phyloP scores from a whole-genome alignment of 2,888 invertebrate genomes.

The Meiosimyza decipiens region DNA sequence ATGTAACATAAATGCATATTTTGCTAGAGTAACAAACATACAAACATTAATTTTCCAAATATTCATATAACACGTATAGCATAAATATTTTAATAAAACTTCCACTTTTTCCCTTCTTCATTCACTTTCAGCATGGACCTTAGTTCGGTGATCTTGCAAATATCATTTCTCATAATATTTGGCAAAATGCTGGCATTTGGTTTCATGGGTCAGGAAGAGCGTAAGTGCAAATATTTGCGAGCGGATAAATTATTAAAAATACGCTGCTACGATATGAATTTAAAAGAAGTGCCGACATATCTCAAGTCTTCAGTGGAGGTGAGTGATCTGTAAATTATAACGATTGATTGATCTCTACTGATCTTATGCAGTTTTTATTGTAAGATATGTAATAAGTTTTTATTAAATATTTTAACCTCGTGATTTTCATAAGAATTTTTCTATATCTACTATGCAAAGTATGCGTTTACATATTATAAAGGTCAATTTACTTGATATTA shows the following conservation, averaged over 20 bases:
- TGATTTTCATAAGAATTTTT: neutral
- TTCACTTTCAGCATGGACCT: conserved; percentile 50
- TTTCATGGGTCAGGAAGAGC: conserved; percentile 55
- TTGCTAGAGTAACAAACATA: too few species aligned
- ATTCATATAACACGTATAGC: too few species aligned
- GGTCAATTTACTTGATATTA: conserved; percentile 20
- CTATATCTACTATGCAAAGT: neutral
- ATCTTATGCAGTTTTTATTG: neutral
- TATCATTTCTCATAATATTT: conserved; percentile 55
- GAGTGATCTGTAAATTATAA: conserved; percentile 42
- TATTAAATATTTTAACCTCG: neutral
- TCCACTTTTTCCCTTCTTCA: conserved; percentile 20
- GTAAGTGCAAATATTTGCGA: conserved; percentile 59
- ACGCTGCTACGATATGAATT: conserved; percentile 61
- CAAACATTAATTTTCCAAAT: too few species aligned
- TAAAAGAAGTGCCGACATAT: conserved; percentile 64
- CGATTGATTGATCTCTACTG: conserved; percentile 6
- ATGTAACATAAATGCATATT: too few species aligned
- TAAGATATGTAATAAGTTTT: neutral
- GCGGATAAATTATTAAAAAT: conserved; percentile 60
- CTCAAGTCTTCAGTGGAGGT: conserved; percentile 64
- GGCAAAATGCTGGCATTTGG: conserved; percentile 58
- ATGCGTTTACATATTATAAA: neutral
- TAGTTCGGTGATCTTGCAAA: conserved; percentile 49
- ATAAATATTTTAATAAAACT: neutral